Base-by-base conservation (phyloP, 2,797 vertebrate genomes). In the Leontocebus nigricollis region DNA sequence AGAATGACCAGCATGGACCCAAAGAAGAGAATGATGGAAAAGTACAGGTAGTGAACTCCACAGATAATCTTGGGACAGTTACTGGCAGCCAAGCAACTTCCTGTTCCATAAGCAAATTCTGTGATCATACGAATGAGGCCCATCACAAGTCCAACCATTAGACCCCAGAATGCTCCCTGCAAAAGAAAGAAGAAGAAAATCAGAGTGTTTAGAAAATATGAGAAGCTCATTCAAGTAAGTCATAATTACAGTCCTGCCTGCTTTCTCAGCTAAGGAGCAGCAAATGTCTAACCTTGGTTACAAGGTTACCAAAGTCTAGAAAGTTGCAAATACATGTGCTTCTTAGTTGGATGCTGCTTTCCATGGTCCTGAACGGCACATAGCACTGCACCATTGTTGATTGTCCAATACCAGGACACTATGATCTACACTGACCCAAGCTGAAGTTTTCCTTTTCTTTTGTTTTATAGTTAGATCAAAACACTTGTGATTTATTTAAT, bases 1-100 rank as follows among this genome's bases (percentile, higher is more conserved):
- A 99, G 59, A 81, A 99, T 98, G 96, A 99, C 4, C 1, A 99
- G 15, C 67, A 93, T 15, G 5, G 98, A 98, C 79, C 98, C 1
- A 0, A 8, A 84, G 30, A 99, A 99, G 55, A 99, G 99, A 93
- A 99, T 99, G 7, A 99, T 98, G 86, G 99, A 98, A 7, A 99
- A 99, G 98, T 99, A 99, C 19, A 99, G 99, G 98, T 99, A 99
- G 96, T 99, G 99, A 14, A 99, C 98, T 1, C 99, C 99, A 36
- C 99, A 99, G 97, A 99, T 99, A 98, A 99, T 98, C 27, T 93
- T 98, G 0, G 99, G 99, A 94, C 99, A 99, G 59, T 98, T 24
- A 79, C 99, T 99, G 92, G 99, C 98, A 0, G 0, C 2, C 15
- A 97, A 97, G 4, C 99, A 99, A 98, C 97, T 99, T 70, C 99